Evolutionary conservation across 2,888 invertebrate genomes (phyloP).

Genomic region (Agriopis leucophaearia): DNA sequence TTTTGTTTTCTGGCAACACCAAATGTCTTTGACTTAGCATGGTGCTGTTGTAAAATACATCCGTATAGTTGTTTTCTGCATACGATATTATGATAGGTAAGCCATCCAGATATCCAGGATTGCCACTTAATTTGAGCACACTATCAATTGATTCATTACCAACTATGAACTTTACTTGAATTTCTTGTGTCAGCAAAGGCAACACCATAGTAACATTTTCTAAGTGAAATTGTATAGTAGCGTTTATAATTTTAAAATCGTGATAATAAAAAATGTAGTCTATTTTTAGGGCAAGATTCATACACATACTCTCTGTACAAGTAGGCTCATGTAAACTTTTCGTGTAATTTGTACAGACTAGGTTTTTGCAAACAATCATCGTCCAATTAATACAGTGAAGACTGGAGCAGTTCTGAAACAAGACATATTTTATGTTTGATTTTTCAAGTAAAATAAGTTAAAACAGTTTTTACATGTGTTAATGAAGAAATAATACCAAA

Average conservation of each 20-base stretch:
- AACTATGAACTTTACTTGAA: slow-evolving; percentile 68
- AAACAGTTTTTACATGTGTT: too few species aligned
- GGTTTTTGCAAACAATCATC: slow-evolving; percentile 62
- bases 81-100: slow-evolving; percentile 87
- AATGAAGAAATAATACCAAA: slow-evolving; percentile 58
- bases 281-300: slow-evolving; percentile 66
- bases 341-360: slow-evolving; percentile 63
- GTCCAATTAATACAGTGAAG: slow-evolving; percentile 75
- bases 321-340: slow-evolving; percentile 64
- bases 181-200: slow-evolving; percentile 65
- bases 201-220: slow-evolving; percentile 55
- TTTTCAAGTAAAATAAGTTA: too few species aligned
- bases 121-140: slow-evolving; percentile 87
- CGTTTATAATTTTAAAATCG: slow-evolving; percentile 67
- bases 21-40: slow-evolving; percentile 49
- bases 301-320: slow-evolving; percentile 68
- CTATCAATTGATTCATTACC: slow-evolving; percentile 62
- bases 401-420: slow-evolving; percentile 74
- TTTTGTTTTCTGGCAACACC: slow-evolving; percentile 67
- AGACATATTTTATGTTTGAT: not conserved
- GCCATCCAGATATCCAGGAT: slow-evolving; percentile 90
- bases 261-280: slow-evolving; percentile 72
- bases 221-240: slow-evolving; percentile 66
- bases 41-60: slow-evolving; percentile 65
- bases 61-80: slow-evolving; percentile 63